Conservation (phyloP, 2,797 vertebrate genomes). For the Linurgus olivaceus region DNA sequence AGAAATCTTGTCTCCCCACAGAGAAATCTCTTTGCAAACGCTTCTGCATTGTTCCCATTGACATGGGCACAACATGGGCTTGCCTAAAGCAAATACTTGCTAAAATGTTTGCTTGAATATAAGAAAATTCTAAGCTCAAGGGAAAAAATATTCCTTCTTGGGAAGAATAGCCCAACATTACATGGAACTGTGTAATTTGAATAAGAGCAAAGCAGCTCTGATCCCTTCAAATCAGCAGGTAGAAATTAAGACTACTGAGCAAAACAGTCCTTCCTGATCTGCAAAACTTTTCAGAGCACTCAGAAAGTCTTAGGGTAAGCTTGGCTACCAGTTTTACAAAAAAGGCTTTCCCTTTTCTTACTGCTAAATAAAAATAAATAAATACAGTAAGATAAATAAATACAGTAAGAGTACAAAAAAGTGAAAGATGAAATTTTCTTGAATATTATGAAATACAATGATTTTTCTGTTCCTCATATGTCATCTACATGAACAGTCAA, state of each 20-base stretch:
- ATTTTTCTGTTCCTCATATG: not conserved
- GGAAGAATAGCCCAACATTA: not conserved
- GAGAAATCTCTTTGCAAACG: not conserved
- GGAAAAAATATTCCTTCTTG: not conserved
- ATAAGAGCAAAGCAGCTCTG: not conserved
- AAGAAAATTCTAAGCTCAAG: not conserved
- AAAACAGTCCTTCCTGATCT: not conserved
- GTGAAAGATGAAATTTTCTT: not conserved
- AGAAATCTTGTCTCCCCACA: not conserved
- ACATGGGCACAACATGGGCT: not conserved
- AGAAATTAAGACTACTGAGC: not conserved
- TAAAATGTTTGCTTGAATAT: not conserved
- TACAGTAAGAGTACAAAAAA: not conserved
- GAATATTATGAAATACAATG: not conserved
- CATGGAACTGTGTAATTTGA: not conserved
- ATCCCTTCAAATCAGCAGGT: not conserved
- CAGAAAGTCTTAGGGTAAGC: not conserved
- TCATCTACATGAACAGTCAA: not conserved
- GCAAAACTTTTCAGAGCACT: not conserved
- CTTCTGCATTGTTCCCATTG: not conserved
- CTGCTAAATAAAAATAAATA: not conserved
- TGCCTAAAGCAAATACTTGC: not conserved
- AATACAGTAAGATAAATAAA: not conserved
- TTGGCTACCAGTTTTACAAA: not conserved
- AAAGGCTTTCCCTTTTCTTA: not conserved